phyloP scores from a whole-genome alignment of 2,888 invertebrate species.

The Hypercompe scribonia region DNA sequence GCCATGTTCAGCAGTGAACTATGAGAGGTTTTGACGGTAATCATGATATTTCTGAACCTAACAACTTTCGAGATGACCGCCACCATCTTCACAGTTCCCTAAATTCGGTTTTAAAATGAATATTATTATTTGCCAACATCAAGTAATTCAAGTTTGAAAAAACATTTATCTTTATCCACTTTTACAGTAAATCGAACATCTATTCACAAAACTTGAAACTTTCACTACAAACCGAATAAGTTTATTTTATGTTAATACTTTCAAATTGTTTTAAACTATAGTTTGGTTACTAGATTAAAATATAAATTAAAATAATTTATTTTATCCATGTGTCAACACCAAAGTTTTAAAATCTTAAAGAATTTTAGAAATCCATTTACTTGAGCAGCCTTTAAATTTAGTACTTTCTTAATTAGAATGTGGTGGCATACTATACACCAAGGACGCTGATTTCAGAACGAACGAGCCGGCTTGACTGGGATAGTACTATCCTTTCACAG shows the following conservation, averaged over 20 bases:
- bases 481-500: too few relatives aligned
- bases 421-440: not conserved
- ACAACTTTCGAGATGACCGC: not conserved
- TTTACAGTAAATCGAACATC: not conserved
- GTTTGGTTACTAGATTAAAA: not conserved
- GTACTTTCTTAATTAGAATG: not conserved
- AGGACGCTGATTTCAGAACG: too few relatives aligned
- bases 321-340: not conserved
- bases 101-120: not conserved
- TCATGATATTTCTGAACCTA: not conserved
- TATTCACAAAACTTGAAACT: not conserved
- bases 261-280: not conserved
- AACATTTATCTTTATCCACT: not conserved
- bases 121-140: not conserved
- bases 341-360: not conserved
- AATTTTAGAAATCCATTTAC: not conserved
- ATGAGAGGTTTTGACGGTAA: too few relatives aligned
- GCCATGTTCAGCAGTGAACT: too few relatives aligned
- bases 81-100: not conserved
- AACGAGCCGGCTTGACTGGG: too few relatives aligned
- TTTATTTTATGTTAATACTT: not conserved
- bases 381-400: not conserved
- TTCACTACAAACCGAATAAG: not conserved
- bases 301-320: slow-evolving; percentile 2
- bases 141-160: not conserved